phyloP scores from a whole-genome alignment of 2,797 vertebrate genomes.

The Pitangus sulphuratus region DNA sequence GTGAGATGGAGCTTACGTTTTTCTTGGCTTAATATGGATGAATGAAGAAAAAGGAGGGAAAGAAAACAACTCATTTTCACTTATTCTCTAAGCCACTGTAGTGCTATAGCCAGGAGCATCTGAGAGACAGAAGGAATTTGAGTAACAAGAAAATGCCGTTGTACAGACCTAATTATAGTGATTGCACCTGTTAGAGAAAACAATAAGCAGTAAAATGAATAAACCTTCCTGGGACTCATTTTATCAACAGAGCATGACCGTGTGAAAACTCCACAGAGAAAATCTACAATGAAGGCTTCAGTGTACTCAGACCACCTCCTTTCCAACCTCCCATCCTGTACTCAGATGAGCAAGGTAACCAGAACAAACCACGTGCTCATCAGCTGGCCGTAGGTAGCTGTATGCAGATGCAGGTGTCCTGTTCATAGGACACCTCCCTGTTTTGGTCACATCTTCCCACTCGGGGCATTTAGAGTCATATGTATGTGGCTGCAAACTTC shows the following conservation, averaged over 20 bases:
- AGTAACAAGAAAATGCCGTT: constrained; percentile 33
- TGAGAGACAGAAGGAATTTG: constrained; percentile 40
- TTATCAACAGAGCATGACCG: constrained; percentile 52
- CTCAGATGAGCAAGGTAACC: background rate
- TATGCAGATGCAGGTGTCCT: background rate
- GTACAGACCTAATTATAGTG: constrained; percentile 60
- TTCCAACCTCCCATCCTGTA: background rate
- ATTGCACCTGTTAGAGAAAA: constrained; percentile 64
- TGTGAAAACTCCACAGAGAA: constrained; percentile 24
- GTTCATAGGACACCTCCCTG: background rate
- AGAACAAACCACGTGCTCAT: background rate
- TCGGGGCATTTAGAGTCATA: background rate
- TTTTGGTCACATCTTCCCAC: background rate
- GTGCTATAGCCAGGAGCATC: constrained; percentile 42
- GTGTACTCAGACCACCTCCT: background rate
- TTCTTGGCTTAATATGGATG: constrained; percentile 20
- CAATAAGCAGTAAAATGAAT: constrained; percentile 66
- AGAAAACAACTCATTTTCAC: constrained; percentile 36
- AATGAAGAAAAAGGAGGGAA: constrained; percentile 28
- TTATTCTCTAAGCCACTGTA: constrained; percentile 23
- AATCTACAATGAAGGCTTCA: background rate
- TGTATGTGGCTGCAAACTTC: background rate
- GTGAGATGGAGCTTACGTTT: background rate
- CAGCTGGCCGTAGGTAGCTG: accelerated
- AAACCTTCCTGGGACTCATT: constrained; percentile 62